Conservation (phyloP, 2,888 invertebrate species). For the Eudemis profundana region DNA sequence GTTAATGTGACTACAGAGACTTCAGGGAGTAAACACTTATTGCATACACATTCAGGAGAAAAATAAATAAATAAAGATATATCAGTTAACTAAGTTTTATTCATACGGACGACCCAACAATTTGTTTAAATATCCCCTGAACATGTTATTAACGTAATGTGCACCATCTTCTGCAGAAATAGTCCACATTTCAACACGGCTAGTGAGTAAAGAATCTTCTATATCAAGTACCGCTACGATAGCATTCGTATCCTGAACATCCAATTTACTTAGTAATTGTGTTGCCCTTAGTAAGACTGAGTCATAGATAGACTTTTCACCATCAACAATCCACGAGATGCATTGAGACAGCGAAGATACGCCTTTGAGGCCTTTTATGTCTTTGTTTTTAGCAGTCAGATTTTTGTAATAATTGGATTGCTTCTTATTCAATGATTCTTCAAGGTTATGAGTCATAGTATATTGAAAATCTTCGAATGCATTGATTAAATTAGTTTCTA, state of each 20-base stretch:
- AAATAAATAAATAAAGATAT: slow-evolving; percentile 22
- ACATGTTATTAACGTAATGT: slow-evolving; percentile 48
- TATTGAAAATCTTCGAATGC: slow-evolving; percentile 5
- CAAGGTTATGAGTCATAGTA: background rate
- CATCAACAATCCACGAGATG: slow-evolving; percentile 42
- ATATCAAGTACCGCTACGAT: slow-evolving; percentile 48
- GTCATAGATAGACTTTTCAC: slow-evolving; percentile 41
- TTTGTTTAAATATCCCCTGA: slow-evolving; percentile 46
- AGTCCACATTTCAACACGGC: slow-evolving; percentile 48
- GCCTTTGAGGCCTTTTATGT: slow-evolving; percentile 1
- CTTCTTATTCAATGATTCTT: background rate
- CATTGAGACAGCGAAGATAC: slow-evolving; percentile 39
- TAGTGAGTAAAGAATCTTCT: slow-evolving; percentile 35
- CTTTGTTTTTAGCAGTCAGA: slow-evolving; percentile 10
- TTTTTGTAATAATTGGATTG: slow-evolving; percentile 10
- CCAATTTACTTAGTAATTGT: slow-evolving; percentile 43
- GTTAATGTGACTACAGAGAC: too few relatives aligned
- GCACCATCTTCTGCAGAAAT: slow-evolving; percentile 45
- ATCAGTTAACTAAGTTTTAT: slow-evolving; percentile 23
- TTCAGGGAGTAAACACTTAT: too few relatives aligned
- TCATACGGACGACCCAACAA: slow-evolving; percentile 34
- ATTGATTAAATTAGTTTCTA: background rate
- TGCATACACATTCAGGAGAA: slow-evolving; percentile 9
- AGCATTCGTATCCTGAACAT: slow-evolving; percentile 43
- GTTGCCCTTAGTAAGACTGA: slow-evolving; percentile 41